Evolutionary conservation across 2,888 invertebrate species (phyloP), one percentile per base, ranked within the genome.

Genomic region (Blastobasis lacticolella): DNA sequence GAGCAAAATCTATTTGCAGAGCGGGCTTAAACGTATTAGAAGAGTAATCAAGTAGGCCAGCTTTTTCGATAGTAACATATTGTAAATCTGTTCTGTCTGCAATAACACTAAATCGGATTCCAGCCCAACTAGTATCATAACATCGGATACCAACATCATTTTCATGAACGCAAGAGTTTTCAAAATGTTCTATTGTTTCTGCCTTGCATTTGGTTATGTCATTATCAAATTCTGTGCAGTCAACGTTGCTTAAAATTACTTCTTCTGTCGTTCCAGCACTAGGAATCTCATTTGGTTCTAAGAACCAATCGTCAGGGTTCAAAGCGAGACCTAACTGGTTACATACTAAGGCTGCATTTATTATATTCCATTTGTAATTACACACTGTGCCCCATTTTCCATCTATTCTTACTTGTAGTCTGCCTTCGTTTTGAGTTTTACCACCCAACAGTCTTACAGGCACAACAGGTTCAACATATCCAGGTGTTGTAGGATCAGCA

Each of bases 341-440:
- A 69, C 99, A 99, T 1, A 96, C 97, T 48, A 99, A 82, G 0
- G 97, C 96, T 0, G 99, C 97, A 70, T 97, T 94, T 45, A 92
- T 89, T 23, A 96, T 93, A 46, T 94, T 97, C 98, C 99, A 99
- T 46, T 95, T 95, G 73, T 99, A 96, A 80, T 96, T 96, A 74
- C 99, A 99, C 0, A 99, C 96, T 0, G 98, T 98, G 41, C 99
- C 99, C 99, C 99, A 99, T 73, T 93, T 92, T 0, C 94, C 94
- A 54, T 94, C 92, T 6, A 98, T 88, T 66, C 93, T 91, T 0
- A 98, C 91, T 88, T 96, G 95, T 42, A 97, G 76, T 60, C 98
- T 90, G 0, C 99, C 99, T 86, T 98, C 97, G 43, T 92, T 91
- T 49, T 91, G 91, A 2, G 93, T 93, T 57, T 91, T 89, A 0